Evolutionary conservation across 1,140 invertebrate genomes (phyloP).

Genomic region (Hylaeus anthracinus): DNA sequence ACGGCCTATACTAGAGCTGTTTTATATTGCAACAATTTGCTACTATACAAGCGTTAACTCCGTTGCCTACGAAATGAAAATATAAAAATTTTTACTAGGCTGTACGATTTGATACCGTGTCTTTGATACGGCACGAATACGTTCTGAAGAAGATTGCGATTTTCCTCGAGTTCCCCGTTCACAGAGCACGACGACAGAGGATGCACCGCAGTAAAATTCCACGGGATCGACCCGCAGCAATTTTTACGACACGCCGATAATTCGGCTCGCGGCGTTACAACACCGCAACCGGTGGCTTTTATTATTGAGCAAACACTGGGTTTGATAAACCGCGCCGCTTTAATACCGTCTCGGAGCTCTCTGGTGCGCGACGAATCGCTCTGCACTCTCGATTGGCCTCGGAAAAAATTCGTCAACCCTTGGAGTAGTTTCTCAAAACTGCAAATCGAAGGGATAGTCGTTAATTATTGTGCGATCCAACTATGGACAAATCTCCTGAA

Average conservation of each 20-base stretch:
- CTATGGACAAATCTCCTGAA: no score
- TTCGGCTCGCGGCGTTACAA: slow-evolving; percentile 52
- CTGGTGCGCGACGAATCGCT: background rate
- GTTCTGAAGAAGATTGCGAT: no score
- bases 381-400: background rate
- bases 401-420: background rate
- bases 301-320: slow-evolving; percentile 55
- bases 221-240: slow-evolving; percentile 44
- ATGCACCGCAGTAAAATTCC: slow-evolving; percentile 51
- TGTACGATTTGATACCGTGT: no score
- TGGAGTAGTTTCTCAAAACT: no score
- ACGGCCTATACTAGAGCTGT: no score
- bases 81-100: no score
- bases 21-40: no score
- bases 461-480: no score
- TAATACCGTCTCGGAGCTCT: slow-evolving; percentile 21
- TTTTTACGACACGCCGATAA: slow-evolving; percentile 61
- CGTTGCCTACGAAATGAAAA: no score
- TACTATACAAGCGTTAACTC: no score
- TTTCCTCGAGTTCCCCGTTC: background rate
- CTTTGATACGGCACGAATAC: no score
- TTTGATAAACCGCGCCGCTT: slow-evolving; percentile 39
- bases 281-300: slow-evolving; percentile 46
- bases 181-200: background rate
- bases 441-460: no score